These are phyloP conservation scores for Apodemia mormo DNA, from an alignment of 2,888 invertebrate species.

Conservation along the genomic window DNA sequence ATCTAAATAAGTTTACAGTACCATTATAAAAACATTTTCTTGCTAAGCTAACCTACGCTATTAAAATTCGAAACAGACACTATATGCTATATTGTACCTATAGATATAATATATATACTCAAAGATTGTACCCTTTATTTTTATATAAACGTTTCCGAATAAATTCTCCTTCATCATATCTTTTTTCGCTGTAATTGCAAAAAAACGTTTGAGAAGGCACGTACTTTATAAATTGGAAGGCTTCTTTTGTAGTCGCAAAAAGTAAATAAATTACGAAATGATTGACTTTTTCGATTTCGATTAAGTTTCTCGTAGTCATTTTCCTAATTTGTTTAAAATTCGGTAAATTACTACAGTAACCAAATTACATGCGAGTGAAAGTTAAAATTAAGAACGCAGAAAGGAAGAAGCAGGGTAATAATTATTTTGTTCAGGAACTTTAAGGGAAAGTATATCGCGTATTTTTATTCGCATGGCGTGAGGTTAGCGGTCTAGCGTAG, in stretches of 20 bases:
- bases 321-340: background rate
- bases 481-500: too few species aligned
- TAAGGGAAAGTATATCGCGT: too few species aligned
- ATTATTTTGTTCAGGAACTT: too few species aligned
- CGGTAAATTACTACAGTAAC: background rate
- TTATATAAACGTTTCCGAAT: background rate
- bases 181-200: background rate
- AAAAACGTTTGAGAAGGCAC: background rate
- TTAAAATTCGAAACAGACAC: background rate
- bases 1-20: too few species aligned
- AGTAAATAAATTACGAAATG: background rate
- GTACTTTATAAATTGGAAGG: slow-evolving; percentile 9
- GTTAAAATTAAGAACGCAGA: too few species aligned
- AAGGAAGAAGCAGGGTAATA: too few species aligned
- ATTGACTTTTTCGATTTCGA: background rate
- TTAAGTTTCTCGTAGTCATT: too few species aligned
- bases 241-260: background rate
- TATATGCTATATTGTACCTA: background rate
- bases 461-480: too few species aligned
- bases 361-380: background rate
- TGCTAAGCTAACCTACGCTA: background rate
- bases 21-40: background rate
- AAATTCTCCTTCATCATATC: background rate
- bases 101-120: too few species aligned
- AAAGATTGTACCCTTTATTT: background rate